phyloP scores from a whole-genome alignment of 2,797 vertebrate species.

The Falco columbarius region DNA sequence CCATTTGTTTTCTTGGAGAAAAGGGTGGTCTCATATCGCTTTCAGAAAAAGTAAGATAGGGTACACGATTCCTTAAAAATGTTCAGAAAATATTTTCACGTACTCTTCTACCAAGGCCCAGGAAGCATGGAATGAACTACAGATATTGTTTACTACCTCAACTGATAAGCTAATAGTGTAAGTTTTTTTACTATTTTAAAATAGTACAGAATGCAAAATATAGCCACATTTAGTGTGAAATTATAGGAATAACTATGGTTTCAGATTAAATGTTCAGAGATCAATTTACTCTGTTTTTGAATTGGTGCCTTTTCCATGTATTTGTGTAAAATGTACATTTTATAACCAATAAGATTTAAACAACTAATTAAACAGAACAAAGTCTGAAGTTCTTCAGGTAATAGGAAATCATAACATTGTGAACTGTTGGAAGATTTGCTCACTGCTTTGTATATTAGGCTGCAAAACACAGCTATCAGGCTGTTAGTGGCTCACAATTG shows the following conservation, averaged over 20 bases:
- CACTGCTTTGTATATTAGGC: not conserved
- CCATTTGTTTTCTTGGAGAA: not conserved
- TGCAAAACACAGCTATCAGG: not conserved
- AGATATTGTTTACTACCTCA: not conserved
- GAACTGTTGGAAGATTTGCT: not conserved
- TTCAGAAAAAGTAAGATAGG: not conserved
- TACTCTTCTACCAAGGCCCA: not conserved
- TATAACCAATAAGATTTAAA: not conserved
- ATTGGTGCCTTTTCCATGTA: not conserved
- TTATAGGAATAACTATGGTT: not conserved
- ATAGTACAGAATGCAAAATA: not conserved
- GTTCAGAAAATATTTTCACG: not conserved
- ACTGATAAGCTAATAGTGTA: not conserved
- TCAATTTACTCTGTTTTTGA: not conserved
- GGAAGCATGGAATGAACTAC: not conserved
- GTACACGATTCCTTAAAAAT: not conserved
- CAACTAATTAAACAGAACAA: not conserved
- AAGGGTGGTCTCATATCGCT: not conserved
- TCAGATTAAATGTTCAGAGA: not conserved
- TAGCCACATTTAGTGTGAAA: not conserved
- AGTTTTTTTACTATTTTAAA: not conserved
- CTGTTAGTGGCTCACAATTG: not conserved
- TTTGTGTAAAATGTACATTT: not conserved
- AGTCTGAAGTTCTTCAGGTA: not conserved
- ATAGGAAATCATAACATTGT: not conserved